Evolutionary conservation across 2,113 vertebrate species (phyloP).

Genomic region (Isichthys henryi): DNA sequence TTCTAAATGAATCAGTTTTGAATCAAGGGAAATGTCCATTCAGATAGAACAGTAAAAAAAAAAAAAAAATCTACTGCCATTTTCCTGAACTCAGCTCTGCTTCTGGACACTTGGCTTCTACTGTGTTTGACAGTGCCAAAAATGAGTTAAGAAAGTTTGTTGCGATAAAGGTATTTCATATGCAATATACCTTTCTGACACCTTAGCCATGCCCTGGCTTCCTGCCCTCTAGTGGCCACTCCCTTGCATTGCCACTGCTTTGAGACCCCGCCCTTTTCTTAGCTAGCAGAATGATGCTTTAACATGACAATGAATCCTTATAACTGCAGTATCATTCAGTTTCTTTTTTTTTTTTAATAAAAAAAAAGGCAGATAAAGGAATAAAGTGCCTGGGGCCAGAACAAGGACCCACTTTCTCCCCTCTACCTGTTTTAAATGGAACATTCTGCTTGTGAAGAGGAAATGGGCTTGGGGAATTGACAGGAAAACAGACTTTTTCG

Average conservation of each 20-base stretch:
- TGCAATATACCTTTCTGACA: slow-evolving; percentile 45
- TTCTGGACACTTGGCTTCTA: slow-evolving; percentile 41
- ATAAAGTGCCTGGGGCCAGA: slow-evolving; percentile 60
- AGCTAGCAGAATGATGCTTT: slow-evolving; percentile 48
- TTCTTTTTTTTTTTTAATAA: neutral
- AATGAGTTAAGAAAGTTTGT: slow-evolving; percentile 34
- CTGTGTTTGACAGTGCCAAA: slow-evolving; percentile 55
- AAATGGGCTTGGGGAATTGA: slow-evolving; percentile 25
- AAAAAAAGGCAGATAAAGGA: slow-evolving; percentile 25
- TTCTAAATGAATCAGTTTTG: slow-evolving; percentile 31
- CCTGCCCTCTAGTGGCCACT: slow-evolving; percentile 61
- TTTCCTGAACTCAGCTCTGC: slow-evolving; percentile 25
- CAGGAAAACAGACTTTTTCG: slow-evolving; percentile 32
- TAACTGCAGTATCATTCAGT: slow-evolving; percentile 49
- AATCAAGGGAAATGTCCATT: slow-evolving; percentile 51
- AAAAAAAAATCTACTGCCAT: neutral
- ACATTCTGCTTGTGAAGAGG: slow-evolving; percentile 47
- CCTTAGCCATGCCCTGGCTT: slow-evolving; percentile 48
- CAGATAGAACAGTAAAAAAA: neutral
- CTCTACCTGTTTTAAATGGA: slow-evolving; percentile 14
- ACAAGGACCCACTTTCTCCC: slow-evolving; percentile 43
- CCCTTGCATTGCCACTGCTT: slow-evolving; percentile 49
- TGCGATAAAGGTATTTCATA: slow-evolving; percentile 55
- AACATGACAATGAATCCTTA: slow-evolving; percentile 26
- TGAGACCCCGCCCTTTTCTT: slow-evolving; percentile 32